Evolutionary conservation across 2,888 invertebrate species (phyloP).

Genomic region (Ceraclea dissimilis): DNA sequence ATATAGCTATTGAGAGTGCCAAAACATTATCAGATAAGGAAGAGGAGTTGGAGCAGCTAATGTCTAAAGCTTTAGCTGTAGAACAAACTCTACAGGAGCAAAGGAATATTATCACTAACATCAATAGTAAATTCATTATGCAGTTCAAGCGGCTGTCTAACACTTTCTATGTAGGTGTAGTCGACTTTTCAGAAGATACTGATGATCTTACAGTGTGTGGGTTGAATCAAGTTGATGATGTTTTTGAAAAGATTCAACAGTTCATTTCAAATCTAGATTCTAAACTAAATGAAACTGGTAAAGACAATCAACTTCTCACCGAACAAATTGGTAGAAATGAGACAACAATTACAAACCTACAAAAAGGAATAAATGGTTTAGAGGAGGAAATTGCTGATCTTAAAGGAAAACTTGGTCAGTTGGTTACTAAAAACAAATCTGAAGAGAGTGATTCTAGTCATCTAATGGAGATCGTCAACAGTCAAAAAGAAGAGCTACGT

Average conservation of each 20-base stretch:
- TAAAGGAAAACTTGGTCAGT: neutral
- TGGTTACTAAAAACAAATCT: neutral
- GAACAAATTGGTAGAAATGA: neutral
- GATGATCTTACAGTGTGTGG: neutral
- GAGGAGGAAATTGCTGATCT: neutral
- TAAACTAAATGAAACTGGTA: neutral
- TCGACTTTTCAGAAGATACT: neutral
- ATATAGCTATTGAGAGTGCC: conserved; percentile 30
- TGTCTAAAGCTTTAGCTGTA: conserved; percentile 24
- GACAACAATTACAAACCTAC: neutral
- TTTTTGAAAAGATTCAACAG: neutral
- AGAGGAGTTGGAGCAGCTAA: conserved; percentile 28
- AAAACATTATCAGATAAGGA: conserved; percentile 29
- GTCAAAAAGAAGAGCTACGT: conserved; percentile 31
- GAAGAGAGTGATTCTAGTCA: conserved; percentile 17
- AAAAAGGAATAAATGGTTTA: neutral
- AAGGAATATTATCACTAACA: conserved; percentile 9
- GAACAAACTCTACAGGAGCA: conserved; percentile 30
- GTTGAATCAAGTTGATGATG: neutral
- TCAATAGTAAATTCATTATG: neutral
- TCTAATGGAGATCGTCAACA: conserved; percentile 34
- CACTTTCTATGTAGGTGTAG: neutral
- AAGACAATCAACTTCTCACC: neutral
- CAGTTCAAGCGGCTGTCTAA: neutral
- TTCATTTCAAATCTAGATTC: neutral